Evolutionary conservation across 1,140 invertebrate species (phyloP), one percentile per base, ranked within the genome.

Genomic region (Saccostrea echinata): DNA sequence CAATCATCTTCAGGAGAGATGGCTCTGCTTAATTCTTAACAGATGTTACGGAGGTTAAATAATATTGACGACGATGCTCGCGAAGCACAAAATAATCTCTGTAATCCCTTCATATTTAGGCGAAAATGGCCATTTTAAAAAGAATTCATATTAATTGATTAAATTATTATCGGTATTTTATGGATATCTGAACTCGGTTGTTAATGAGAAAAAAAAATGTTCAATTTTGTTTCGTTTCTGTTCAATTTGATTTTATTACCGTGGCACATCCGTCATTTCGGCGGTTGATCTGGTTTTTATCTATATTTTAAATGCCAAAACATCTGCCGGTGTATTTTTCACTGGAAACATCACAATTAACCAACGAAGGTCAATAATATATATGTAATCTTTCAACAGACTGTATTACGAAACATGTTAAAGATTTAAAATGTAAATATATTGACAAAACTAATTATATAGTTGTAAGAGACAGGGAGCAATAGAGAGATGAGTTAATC

Each of bases 41-140:
- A 76, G 68, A 76, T 76, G 68, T 76, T 76, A 76, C 68, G 6
- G 27, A 33, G 68, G 68, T 76, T 76, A 76, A 76, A 33, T 76
- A 76, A 76, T 30, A 76, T 76, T 76, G 68, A 76, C 68, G 27
- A 27, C 27, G 68, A 30, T 35, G 33, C 27, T 76, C 13, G 27
- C 68, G 68, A 30, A 30, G 68, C 30, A 33, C 24, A 76, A 76
- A 61, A 18, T 61, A 61, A 61, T 61, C 55, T 61, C 18, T 18
- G 55, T 61, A 61, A 61, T 61, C 55, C 55, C 6, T 18, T 18
- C 16, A 21, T 61, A n/a, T 61, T 61, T 61, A 6, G 8, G 55
- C 16, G 55, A 61, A 61, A 61, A 61, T 61, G 55, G 55, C 55
- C 55, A 21, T 61, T 61, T 61, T 61, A 61, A 61, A 18, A 61